Evolutionary conservation across 2,888 invertebrate genomes (phyloP).

Genomic region (Heliconius ethilla): DNA sequence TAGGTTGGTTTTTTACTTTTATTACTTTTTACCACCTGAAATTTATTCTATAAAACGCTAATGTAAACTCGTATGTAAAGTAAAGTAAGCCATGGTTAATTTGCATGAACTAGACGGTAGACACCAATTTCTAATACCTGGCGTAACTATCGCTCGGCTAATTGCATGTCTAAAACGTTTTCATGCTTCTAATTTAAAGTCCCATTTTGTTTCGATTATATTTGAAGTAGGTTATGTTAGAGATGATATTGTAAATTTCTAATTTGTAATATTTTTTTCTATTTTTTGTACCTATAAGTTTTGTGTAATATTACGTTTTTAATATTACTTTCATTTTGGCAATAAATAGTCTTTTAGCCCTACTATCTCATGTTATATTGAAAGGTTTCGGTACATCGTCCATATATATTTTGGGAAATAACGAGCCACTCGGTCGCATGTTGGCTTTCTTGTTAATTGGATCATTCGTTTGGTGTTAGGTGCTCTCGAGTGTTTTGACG

Average conservation of each 20-base stretch:
- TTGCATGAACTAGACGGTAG: slow-evolving; percentile 21
- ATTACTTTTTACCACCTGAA: too few species aligned
- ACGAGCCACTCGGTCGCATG: slow-evolving; percentile 16
- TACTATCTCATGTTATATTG: slow-evolving; percentile 4
- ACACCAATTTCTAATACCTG: slow-evolving; percentile 16
- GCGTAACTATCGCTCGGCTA: slow-evolving; percentile 29
- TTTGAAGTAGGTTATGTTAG: background rate
- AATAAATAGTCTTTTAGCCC: background rate
- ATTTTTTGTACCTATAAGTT: too few species aligned
- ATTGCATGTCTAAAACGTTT: slow-evolving; percentile 27
- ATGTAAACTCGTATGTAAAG: background rate
- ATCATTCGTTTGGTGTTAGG: slow-evolving; percentile 10
- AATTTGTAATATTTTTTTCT: too few species aligned
- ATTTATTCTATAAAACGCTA: background rate
- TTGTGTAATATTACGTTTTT: too few species aligned
- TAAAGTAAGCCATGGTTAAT: slow-evolving; percentile 19
- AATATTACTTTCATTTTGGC: background rate
- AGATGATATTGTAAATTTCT: too few species aligned
- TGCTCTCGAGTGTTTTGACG: slow-evolving; percentile 10
- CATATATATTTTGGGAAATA: slow-evolving; percentile 3
- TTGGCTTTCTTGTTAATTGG: slow-evolving; percentile 23
- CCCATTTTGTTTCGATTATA: background rate
- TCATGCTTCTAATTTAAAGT: slow-evolving; percentile 18
- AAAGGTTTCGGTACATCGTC: background rate
- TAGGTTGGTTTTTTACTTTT: background rate